Base-by-base conservation (phyloP, 2,797 vertebrate species). In the Eurystomus glaucurus region DNA sequence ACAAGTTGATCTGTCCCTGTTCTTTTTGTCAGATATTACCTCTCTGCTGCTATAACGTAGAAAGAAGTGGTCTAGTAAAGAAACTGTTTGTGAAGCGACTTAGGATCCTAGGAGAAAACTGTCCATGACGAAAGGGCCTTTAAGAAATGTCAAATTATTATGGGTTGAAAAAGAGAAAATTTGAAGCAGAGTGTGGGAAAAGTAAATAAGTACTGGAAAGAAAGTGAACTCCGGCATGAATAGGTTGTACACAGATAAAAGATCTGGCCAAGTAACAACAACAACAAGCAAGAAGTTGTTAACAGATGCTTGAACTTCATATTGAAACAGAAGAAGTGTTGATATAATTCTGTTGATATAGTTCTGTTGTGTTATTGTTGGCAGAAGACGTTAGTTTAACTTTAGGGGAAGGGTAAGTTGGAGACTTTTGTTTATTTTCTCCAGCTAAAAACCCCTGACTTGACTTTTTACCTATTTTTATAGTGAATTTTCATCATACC, bases 231-330 rank as follows among this genome's bases (percentile, higher is more conserved):
- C 75, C 6, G 5, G 41, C 88, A 89, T 62, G 78, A 79, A 62
- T 84, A 81, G 37, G 83, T 95, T 97, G 93, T 85, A 92, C 83
- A 95, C 68, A 95, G 84, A 96, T 93, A 93, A 93, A 94, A 87
- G 81, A 92, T 95, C 92, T 96, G 93, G 92, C 92, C 86, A 92
- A 83, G 95, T 89, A 96, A 93, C 88, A 97, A 93, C 91, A 95
- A 93, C 90, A 97, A 96, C 88, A 96, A 94, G 88, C 90, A 97
- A 43, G 79, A 96, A 95, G 85, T 97, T 97, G 94, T 97, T 96
- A 97, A 92, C 92, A 97, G 90, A 91, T 95, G 80, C 95, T 97
- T 96, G 95, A 97, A 96, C 80, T 95, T 95, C 29, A 90, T 94
- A 92, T 68, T 93, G 96, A 96, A 96, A 94, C 77, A 96, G 86